Base-by-base conservation (phyloP, 2,113 vertebrate genomes). In the Malurus elegans region DNA sequence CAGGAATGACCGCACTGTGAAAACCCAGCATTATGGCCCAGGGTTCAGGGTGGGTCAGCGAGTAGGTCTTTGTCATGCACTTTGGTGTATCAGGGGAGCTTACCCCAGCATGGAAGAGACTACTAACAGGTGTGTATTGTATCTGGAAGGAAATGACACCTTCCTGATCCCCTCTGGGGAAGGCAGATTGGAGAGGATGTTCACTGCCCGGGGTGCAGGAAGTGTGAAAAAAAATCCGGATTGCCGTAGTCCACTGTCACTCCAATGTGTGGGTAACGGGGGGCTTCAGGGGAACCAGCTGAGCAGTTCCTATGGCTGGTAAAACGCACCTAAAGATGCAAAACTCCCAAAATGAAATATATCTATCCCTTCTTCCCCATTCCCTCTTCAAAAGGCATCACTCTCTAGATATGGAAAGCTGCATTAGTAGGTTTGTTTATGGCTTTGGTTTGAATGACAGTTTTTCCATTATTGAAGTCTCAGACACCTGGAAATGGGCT, bases 1-100 rank as follows among this genome's bases (percentile, higher is more conserved):
- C 18, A 29, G 31, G 19, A 26, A 24, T 48, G 36, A 6, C 4
- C 58, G 0, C 50, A 1, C 32, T 5, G 20, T 6, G 34, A 44
- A 60, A 26, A 25, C 24, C 38, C 57, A 47, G 25, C 28, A 44
- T 4, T 19, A 5, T 0, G 0, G 2, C 9, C n/a, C 50, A 3
- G n/a, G 17, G 44, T 3, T 29, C 75, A 9, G 18, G 6, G 10
- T 18, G 45, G 14, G 26, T 5, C 7, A 1, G 11, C 2, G 2
- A 36, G 24, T 12, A 45, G 18, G 6, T 75, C 25, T 62, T 0
- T 3, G 40, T 32, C 32, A 2, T 23, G 36, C 26, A 21, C 8
- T 67, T 62, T 38, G 14, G 13, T 23, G 26, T 44, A 5, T 32
- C 5, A 12, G 21, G 4, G 17, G 4, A 51, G 24, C 60, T 67